Conservation (phyloP, 2,797 vertebrate species). For the Prionace glauca region DNA sequence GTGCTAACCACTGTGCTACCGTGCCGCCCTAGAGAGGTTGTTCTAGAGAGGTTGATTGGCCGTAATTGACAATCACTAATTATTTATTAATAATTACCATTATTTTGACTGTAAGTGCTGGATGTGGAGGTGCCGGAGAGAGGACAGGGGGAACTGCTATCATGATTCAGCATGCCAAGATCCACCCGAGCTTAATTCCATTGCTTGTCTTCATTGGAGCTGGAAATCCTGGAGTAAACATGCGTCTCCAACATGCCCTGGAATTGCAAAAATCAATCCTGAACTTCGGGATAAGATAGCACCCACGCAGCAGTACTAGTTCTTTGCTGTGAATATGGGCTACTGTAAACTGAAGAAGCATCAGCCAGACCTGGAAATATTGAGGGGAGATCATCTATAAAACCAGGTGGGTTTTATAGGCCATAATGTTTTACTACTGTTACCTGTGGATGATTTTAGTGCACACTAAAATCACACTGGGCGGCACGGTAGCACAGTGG, state of each 20-base stretch:
- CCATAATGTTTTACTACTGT: background rate
- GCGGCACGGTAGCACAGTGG: too few species aligned
- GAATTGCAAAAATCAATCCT: too few species aligned
- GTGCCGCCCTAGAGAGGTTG: too few species aligned
- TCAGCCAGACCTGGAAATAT: slow-evolving; percentile 34
- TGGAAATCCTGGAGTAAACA: background rate
- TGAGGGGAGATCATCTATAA: background rate
- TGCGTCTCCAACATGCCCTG: background rate
- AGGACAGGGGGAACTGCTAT: background rate
- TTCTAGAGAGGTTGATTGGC: background rate
- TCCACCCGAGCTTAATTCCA: slow-evolving; percentile 33
- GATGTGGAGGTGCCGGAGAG: too few species aligned
- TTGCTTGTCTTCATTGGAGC: slow-evolving; percentile 18
- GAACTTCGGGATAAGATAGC: too few species aligned
- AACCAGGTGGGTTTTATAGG: background rate
- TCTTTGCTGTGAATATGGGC: slow-evolving; percentile 32
- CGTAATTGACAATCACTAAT: background rate
- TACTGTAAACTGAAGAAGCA: slow-evolving; percentile 40
- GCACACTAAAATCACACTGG: too few species aligned
- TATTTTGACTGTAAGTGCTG: too few species aligned
- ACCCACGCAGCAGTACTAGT: background rate
- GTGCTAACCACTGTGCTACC: too few species aligned
- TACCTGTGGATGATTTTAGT: background rate
- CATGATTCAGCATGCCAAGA: slow-evolving; percentile 17
- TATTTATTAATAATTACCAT: too few species aligned